Percentiles rank a stretch among this genome's conserved stretches.
These are phyloP conservation scores for Archilochus colubris DNA, from an alignment of 2,113 vertebrate genomes.

Conservation along the genomic window DNA sequence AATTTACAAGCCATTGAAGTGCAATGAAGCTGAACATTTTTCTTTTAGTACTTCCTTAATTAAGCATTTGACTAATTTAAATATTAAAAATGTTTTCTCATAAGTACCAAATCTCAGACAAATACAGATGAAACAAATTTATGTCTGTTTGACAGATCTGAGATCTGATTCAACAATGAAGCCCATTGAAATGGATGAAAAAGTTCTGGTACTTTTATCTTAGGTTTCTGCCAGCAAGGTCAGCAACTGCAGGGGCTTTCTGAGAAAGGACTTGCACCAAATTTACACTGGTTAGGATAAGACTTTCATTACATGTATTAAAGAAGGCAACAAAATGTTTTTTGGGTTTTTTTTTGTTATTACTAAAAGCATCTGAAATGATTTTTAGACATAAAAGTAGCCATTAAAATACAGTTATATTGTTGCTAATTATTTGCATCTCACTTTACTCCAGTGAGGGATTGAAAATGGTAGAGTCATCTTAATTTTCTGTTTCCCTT, in stretches of 20 bases:
- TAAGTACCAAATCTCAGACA: background rate
- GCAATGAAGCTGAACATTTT: constrained; percentile 30
- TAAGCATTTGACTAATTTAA: constrained; percentile 51
- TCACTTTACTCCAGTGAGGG: background rate
- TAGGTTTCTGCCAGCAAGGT: background rate
- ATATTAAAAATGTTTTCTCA: constrained; percentile 48
- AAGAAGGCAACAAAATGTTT: background rate
- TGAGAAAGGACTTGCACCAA: background rate
- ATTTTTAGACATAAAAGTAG: background rate
- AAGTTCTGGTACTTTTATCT: background rate
- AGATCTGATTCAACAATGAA: background rate
- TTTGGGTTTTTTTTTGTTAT: background rate
- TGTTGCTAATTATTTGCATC: background rate
- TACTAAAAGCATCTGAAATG: background rate
- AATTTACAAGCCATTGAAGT: constrained; percentile 46
- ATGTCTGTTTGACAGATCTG: background rate
- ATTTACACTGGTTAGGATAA: background rate
- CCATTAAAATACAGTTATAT: background rate
- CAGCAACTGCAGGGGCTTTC: background rate
- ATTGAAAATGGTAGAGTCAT: background rate
- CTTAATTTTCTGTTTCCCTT: background rate
- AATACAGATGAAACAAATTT: background rate
- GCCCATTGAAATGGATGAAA: background rate
- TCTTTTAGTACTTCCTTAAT: constrained; percentile 43
- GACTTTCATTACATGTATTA: background rate